Evolutionary conservation across 2,113 vertebrate genomes (phyloP), one percentile per base, ranked within the genome.

Genomic region (Corvus hawaiiensis): DNA sequence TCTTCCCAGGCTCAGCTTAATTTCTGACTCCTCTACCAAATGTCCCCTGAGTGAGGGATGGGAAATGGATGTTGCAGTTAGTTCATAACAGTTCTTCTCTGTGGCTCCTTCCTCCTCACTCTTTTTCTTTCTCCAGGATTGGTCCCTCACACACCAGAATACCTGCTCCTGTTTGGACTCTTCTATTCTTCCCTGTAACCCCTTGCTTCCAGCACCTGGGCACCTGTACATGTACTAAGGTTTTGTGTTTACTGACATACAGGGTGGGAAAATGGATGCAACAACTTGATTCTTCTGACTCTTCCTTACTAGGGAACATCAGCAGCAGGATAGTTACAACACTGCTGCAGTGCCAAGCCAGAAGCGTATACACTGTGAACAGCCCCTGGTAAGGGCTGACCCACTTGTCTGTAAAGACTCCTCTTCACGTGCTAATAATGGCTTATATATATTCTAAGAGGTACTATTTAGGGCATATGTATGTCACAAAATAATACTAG

Each of bases 21-120:
- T 22, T 79, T 43, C 52, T 72, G 14, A 41, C 4, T 56, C 1
- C 4, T 58, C 10, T 52, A 13, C 20, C 10, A 74, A 9, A 13
- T 32, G 3, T 9, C 2, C 1, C 2, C 4, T 18, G 23, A 26
- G 3, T 0, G 0, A 9, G 3, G 1, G 3, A 23, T 30, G 23
- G 4, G 7, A 13, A 75, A 39, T 7, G 5, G 7, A 26, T 48
- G 7, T n/a, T 69, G 30, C 17, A 43, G 4, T 20, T 37, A 12
- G 6, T 39, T 43, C 16, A 3, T 39, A 86, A 33, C 4, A 49
- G 21, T 7, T 75, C 9, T 2, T 80, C 22, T 56, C 24, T 58
- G 9, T 2, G 2, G 3, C 4, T 75, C 5, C 19, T 41, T 76
- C 33, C 7, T 35, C 17, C 5, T 78, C 21, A 32, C 6, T 16